phyloP scores from a whole-genome alignment of 1,140 invertebrate species.

The Marisa cornuarietis region DNA sequence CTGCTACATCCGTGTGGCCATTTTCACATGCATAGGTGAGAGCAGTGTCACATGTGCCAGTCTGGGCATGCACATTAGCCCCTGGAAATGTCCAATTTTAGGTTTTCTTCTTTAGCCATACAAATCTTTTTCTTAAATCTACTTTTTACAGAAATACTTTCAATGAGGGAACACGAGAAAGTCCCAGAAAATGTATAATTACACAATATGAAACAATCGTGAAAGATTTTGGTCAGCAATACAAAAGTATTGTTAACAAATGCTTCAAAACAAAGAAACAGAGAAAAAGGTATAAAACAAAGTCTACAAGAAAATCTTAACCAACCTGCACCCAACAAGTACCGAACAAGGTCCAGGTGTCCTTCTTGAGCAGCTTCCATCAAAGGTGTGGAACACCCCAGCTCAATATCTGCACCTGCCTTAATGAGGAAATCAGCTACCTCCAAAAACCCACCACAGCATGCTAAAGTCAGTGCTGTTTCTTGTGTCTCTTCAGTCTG shows the following conservation, averaged over 20 bases:
- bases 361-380: slow-evolving; percentile 99
- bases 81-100: slow-evolving; percentile 39
- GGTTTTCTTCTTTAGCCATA: not conserved
- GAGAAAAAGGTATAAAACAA: not conserved
- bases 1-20: slow-evolving; percentile 66
- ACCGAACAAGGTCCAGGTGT: slow-evolving; percentile 87
- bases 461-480: slow-evolving; percentile 95
- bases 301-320: slow-evolving; percentile 4
- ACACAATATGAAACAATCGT: too few species aligned
- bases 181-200: not conserved
- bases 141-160: not conserved
- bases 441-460: slow-evolving; percentile 96
- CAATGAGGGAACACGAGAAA: not conserved
- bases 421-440: slow-evolving; percentile 97
- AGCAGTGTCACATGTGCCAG: slow-evolving; percentile 78
- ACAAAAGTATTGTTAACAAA: not conserved
- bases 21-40: slow-evolving; percentile 68
- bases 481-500: slow-evolving; percentile 98
- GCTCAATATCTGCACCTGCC: slow-evolving; percentile 93
- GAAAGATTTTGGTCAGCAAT: not conserved
- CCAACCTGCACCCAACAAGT: slow-evolving; percentile 61
- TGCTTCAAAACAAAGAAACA: not conserved
- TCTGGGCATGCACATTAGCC: slow-evolving; percentile 92
- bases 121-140: not conserved
- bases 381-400: slow-evolving; percentile 95